phyloP scores from a whole-genome alignment of 2,797 vertebrate species.

The Mus spretus region DNA sequence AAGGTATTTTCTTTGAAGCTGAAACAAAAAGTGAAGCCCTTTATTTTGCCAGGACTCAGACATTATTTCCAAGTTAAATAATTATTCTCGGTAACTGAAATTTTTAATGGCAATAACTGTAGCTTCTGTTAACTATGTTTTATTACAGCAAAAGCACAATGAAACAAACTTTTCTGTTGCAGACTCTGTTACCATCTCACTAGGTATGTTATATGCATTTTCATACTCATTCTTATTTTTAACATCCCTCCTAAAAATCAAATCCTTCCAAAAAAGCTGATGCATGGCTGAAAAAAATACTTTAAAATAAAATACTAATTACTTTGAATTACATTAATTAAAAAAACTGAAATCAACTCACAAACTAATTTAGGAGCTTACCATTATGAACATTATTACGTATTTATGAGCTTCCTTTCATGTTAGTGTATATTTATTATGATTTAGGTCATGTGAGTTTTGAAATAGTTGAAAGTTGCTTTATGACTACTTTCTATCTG shows the following conservation, averaged over 20 bases:
- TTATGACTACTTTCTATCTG: neutral
- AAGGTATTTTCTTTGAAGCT: slow-evolving; percentile 53
- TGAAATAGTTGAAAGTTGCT: slow-evolving; percentile 23
- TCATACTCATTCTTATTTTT: neutral
- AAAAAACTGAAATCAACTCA: neutral
- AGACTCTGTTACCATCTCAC: neutral
- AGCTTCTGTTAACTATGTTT: neutral
- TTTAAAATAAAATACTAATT: neutral
- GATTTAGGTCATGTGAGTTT: neutral
- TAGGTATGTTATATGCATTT: neutral
- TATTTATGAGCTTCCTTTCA: neutral
- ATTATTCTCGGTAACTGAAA: neutral
- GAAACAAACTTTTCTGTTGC: neutral
- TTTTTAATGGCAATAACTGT: slow-evolving; percentile 51
- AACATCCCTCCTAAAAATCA: neutral
- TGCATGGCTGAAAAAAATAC: neutral
- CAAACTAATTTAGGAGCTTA: neutral
- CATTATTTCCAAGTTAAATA: slow-evolving; percentile 55
- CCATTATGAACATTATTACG: neutral
- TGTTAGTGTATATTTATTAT: neutral
- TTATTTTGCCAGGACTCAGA: slow-evolving; percentile 35
- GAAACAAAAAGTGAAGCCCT: slow-evolving; percentile 48
- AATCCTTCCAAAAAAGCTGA: neutral
- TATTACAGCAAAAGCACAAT: slow-evolving; percentile 31
- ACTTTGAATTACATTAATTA: neutral